Conservation (phyloP, 2,797 vertebrate species). For the Notolepis coatsorum region DNA sequence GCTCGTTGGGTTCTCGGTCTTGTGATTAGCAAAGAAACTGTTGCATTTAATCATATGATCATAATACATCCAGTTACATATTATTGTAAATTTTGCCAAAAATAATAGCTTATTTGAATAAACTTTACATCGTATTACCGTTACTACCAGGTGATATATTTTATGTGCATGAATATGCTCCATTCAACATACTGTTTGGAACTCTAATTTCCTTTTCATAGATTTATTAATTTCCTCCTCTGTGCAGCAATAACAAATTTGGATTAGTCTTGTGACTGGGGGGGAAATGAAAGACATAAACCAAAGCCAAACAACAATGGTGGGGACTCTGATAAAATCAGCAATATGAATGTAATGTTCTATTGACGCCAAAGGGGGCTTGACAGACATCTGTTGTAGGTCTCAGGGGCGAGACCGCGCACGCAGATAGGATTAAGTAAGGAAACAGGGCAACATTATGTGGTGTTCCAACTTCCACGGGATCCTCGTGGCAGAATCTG, state of each 20-base stretch:
- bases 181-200: slow-evolving; percentile 32
- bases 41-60: too few species aligned
- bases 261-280: slow-evolving; percentile 41
- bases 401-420: too few species aligned
- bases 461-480: too few species aligned
- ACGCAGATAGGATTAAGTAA: too few species aligned
- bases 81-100: neutral
- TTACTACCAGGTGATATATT: neutral
- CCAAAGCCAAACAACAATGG: slow-evolving; percentile 52
- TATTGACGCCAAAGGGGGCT: slow-evolving; percentile 30
- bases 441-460: too few species aligned
- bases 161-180: slow-evolving; percentile 22
- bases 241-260: slow-evolving; percentile 59
- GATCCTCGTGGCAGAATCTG: too few species aligned
- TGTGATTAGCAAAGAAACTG: neutral
- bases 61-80: neutral
- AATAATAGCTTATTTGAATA: neutral
- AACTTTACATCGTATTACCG: neutral
- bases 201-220: slow-evolving; percentile 66
- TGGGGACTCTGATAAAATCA: slow-evolving; percentile 65
- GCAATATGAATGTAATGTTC: slow-evolving; percentile 65
- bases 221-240: slow-evolving; percentile 65
- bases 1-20: neutral
- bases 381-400: slow-evolving; percentile 22
- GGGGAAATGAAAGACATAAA: slow-evolving; percentile 69